A percentile compares a stretch with the other conserved stretches of the same genome.
Conservation (phyloP, 2,113 vertebrate species). For the Mormyrus iriodes region DNA sequence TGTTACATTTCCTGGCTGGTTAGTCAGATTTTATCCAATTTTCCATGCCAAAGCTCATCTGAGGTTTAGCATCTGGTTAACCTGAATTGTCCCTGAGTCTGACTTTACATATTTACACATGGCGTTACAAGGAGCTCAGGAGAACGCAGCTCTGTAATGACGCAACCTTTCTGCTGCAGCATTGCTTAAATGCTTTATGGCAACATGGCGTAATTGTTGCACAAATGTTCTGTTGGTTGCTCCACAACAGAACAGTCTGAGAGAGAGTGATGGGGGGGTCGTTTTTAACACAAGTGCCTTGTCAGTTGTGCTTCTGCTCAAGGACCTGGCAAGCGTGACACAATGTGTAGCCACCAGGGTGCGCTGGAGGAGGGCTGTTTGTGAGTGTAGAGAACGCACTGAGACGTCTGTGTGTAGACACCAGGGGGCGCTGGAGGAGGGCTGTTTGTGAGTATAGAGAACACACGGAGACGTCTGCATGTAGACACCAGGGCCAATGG, state of each 20-base stretch:
- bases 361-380: conserved; percentile 24
- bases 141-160: not conserved
- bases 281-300: not conserved
- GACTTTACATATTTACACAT: not conserved
- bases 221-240: not conserved
- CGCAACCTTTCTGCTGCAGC: not conserved
- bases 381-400: not conserved
- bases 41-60: not conserved
- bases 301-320: not conserved
- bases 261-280: not conserved
- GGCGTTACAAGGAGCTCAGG: not conserved
- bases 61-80: not conserved
- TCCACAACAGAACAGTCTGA: not conserved
- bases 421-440: conserved; percentile 27
- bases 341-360: conserved; percentile 22
- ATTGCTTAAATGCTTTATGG: not conserved
- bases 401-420: conserved; percentile 13
- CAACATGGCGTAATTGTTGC: not conserved
- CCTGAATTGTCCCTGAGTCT: not conserved
- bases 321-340: conserved; percentile 22
- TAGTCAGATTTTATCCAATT: not conserved
- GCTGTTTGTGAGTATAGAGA: conserved; percentile 9
- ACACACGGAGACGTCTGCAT: not conserved
- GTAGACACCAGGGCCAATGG: conserved; percentile 24
- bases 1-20: not conserved